A percentile compares a stretch with the other conserved stretches of the same genome.
Evolutionary conservation across 2,888 invertebrate genomes (phyloP).

Genomic region (Macrophya alboannulata): DNA sequence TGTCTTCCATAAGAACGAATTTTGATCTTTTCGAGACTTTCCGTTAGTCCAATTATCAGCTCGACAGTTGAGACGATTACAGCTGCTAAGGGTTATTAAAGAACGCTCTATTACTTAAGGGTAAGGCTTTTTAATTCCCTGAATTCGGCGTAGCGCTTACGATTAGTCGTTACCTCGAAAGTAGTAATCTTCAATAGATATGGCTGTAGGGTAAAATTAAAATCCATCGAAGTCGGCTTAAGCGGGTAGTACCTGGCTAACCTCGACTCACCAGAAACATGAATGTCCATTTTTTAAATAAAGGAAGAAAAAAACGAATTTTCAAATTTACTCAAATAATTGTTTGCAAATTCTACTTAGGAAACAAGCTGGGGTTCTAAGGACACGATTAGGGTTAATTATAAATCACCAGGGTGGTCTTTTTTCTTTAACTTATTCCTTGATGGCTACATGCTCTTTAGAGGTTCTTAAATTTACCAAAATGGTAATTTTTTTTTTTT

Average conservation of each 20-base stretch:
- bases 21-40: neutral
- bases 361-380: neutral
- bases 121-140: slow-evolving; percentile 18
- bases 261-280: too few species aligned
- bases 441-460: neutral
- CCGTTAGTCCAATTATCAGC: neutral
- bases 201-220: neutral
- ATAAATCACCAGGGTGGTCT: neutral
- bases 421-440: neutral
- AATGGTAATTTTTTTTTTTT: neutral
- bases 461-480: neutral
- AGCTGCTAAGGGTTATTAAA: slow-evolving; percentile 29
- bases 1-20: too few species aligned
- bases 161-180: neutral
- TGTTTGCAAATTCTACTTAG: neutral
- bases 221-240: neutral
- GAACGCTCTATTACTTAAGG: neutral
- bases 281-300: neutral
- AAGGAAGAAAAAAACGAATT: neutral
- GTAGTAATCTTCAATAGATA: neutral
- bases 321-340: neutral
- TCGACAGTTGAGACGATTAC: neutral
- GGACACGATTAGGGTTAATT: neutral
- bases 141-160: slow-evolving; percentile 5
- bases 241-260: neutral